Percentiles rank a stretch among this genome's conserved stretches.
These are phyloP conservation scores for Mercenaria mercenaria DNA, from an alignment of 1,140 invertebrate genomes.

Conservation along the genomic window DNA sequence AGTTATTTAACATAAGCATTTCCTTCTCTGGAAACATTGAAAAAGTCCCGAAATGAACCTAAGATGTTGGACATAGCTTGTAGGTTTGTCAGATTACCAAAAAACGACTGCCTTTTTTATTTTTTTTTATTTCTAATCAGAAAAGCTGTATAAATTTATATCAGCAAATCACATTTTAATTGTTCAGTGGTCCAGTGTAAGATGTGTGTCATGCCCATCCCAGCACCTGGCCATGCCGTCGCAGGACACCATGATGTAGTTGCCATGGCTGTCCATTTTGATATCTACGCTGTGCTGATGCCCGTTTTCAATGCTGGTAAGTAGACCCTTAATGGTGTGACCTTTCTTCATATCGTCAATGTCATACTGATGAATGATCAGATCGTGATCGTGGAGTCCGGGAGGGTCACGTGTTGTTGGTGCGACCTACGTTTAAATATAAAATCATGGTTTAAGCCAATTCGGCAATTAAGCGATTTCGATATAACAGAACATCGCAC, in stretches of 20 bases:
- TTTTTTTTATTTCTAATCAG: too few relatives aligned
- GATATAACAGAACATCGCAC: background rate
- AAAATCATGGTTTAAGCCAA: too few relatives aligned
- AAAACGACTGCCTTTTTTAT: too few relatives aligned
- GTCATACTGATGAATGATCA: conserved; percentile 39
- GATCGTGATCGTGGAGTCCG: conserved; percentile 48
- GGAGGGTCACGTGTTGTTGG: conserved; percentile 61
- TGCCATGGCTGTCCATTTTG: background rate
- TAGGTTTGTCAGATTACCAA: too few relatives aligned
- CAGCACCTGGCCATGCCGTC: conserved; percentile 57
- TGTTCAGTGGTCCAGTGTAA: conserved; percentile 39
- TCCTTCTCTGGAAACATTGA: too few relatives aligned
- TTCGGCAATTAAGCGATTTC: too few relatives aligned
- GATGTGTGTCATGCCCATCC: conserved; percentile 42
- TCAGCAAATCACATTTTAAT: too few relatives aligned
- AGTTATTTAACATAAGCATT: too few relatives aligned
- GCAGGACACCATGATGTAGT: conserved; percentile 52
- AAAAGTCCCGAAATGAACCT: too few relatives aligned
- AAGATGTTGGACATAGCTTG: too few relatives aligned
- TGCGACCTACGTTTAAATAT: conserved; percentile 14
- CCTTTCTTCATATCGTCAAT: conserved; percentile 60
- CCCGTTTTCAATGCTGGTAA: conserved; percentile 22
- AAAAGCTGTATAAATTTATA: too few relatives aligned
- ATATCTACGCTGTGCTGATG: conserved; percentile 63
- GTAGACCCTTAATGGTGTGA: conserved; percentile 21